Conservation (phyloP, 2,888 invertebrate genomes). For the Polyommatus icarus region DNA sequence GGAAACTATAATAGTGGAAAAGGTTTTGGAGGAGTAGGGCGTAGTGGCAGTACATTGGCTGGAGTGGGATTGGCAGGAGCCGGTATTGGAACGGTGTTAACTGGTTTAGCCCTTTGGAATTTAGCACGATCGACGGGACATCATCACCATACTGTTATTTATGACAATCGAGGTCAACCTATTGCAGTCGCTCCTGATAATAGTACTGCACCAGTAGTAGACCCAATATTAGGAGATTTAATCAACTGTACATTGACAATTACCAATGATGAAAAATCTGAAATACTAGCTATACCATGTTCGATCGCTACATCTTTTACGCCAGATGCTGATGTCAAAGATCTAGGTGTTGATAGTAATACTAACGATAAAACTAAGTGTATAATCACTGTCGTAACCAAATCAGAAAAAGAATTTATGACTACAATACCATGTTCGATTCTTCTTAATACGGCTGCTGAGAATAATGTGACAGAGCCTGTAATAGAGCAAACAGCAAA, state of each 20-base stretch:
- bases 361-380: constrained; percentile 67
- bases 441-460: constrained; percentile 68
- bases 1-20: constrained; percentile 59
- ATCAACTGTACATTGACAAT: constrained; percentile 74
- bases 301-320: constrained; percentile 75
- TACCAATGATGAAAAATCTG: constrained; percentile 61
- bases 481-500: constrained; percentile 45
- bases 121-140: constrained; percentile 71
- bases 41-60: constrained; percentile 60
- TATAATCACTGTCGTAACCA: constrained; percentile 68
- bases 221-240: constrained; percentile 68
- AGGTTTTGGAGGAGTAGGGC: constrained; percentile 61
- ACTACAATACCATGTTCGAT: constrained; percentile 75
- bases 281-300: constrained; percentile 74
- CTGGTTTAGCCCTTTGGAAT: constrained; percentile 76
- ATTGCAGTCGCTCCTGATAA: constrained; percentile 67
- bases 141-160: constrained; percentile 69
- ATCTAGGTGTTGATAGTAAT: constrained; percentile 51
- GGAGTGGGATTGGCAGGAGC: constrained; percentile 73
- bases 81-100: constrained; percentile 72
- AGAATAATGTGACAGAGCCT: constrained; percentile 75
- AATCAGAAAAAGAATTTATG: constrained; percentile 65
- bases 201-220: constrained; percentile 54
- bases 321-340: constrained; percentile 69
- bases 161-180: constrained; percentile 73